Percentiles rank a stretch among this genome's conserved stretches.
These are phyloP conservation scores for Castor canadensis DNA, from an alignment of 2,113 vertebrate species.

Conservation along the genomic window DNA sequence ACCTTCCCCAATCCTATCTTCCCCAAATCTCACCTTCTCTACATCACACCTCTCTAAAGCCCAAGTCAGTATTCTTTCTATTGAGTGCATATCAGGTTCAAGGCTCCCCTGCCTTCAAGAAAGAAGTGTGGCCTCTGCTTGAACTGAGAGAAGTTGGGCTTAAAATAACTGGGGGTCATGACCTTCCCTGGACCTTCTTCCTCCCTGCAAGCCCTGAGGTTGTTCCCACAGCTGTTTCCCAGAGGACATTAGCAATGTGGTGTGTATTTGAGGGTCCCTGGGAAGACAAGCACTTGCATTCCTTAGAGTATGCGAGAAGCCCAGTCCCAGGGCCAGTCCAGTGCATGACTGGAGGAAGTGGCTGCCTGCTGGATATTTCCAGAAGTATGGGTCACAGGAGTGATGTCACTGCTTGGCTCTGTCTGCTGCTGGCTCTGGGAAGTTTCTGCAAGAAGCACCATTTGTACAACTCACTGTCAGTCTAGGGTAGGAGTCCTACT, in stretches of 20 bases:
- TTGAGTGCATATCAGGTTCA: not conserved
- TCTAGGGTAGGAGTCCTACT: not conserved
- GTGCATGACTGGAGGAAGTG: not conserved
- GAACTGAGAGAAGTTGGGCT: constrained; percentile 54
- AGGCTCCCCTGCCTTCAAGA: constrained; percentile 11
- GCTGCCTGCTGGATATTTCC: constrained; percentile 41
- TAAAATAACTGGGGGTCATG: constrained; percentile 66
- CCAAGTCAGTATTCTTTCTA: not conserved
- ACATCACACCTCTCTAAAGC: not conserved
- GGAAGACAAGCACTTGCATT: constrained; percentile 77
- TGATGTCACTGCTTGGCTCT: not conserved
- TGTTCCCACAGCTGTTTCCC: constrained; percentile 78
- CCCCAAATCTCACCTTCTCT: not conserved
- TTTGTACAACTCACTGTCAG: not conserved
- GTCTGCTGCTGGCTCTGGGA: not conserved
- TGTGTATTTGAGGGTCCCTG: constrained; percentile 71
- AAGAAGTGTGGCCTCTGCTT: constrained; percentile 45
- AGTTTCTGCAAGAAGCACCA: not conserved
- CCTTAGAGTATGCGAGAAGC: constrained; percentile 45
- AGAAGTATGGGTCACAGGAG: constrained; percentile 21
- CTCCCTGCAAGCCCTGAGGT: constrained; percentile 64
- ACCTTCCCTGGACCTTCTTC: constrained; percentile 72
- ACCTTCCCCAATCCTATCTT: not conserved
- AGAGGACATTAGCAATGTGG: constrained; percentile 61
- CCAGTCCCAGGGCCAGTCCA: constrained; percentile 44